These are phyloP conservation scores for Lampris incognitus DNA, from an alignment of 2,113 vertebrate genomes.

Conservation along the genomic window DNA sequence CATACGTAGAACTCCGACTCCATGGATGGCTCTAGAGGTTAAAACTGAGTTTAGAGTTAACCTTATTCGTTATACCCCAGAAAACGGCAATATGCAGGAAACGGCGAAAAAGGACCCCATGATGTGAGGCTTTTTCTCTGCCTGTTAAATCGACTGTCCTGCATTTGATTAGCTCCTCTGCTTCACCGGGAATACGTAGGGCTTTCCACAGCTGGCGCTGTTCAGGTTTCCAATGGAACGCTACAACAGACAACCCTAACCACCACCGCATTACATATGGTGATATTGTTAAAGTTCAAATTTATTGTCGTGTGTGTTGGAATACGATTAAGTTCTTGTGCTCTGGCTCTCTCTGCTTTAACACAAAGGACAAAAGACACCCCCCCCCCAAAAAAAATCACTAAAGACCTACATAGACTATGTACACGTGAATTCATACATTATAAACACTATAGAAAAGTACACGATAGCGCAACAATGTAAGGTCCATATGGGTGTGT, in stretches of 20 bases:
- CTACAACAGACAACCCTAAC: conserved; percentile 4
- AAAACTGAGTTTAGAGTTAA: neutral
- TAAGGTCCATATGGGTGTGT: too few species aligned
- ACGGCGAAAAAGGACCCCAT: neutral
- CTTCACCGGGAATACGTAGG: conserved; percentile 14
- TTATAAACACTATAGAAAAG: too few species aligned
- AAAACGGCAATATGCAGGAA: neutral
- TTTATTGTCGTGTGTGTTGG: neutral
- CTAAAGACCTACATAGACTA: too few species aligned
- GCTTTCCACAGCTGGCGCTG: conserved; percentile 39
- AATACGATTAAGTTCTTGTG: too few species aligned
- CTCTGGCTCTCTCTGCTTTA: too few species aligned
- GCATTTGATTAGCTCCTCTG: conserved; percentile 1
- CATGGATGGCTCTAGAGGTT: neutral
- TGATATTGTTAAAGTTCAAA: too few species aligned
- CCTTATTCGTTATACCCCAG: neutral
- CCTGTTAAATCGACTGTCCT: conserved; percentile 1
- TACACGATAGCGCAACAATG: too few species aligned
- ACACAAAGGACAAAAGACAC: too few species aligned
- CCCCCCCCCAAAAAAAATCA: too few species aligned
- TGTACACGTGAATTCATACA: too few species aligned
- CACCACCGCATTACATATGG: too few species aligned
- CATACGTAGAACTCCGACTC: neutral
- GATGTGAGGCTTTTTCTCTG: neutral
- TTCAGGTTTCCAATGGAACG: conserved; percentile 52